Evolutionary conservation across 2,888 invertebrate species (phyloP), one percentile per base, ranked within the genome.

Genomic region (Lochmaea capreae): DNA sequence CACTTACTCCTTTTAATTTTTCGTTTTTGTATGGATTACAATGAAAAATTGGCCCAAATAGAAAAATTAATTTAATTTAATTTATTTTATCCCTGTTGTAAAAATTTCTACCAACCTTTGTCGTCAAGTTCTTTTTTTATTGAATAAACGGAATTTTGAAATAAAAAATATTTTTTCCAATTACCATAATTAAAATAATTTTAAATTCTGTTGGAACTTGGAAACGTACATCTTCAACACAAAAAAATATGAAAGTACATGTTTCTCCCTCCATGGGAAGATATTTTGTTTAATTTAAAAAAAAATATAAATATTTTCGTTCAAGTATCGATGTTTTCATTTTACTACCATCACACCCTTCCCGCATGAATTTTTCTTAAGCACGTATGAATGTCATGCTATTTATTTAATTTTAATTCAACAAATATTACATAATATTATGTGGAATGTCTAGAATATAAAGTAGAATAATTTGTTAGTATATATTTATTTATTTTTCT

Each of bases 261-360:
- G 67, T 67, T 67, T 57, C 67, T 67, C 57, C 43, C 58, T 59
- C 46, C 67, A 67, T 67, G 67, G 67, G 59, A 67, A 58, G 39
- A 46, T n/a, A 49, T 49, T 49, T 49, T 49, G 33, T 39, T 39
- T 39, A 39, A 39, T 39, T 39, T 9, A 39, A 39, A 39, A 39
- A 39, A 39, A 39, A 39, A 39, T 39, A 39, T 39, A 39, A 39
- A 39, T 39, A 39, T 8, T 39, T 39, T 8, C 33, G 33, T 39
- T 39, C 8, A 39, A 39, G 1, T 8, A 8, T 49, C n/a, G 14
- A 49, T 49, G 14, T n/a, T 49, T 14, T 14, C 49, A 49, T 49
- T 49, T 1, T n/a, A 49, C n/a, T 8, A n/a, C n/a, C 49, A 49
- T 14, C 49, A n/a, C 49, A n/a, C n/a, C 49, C n/a, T n/a, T 49